These are phyloP conservation scores for Littorina saxatilis DNA, from an alignment of 1,140 invertebrate genomes.

Conservation along the genomic window DNA sequence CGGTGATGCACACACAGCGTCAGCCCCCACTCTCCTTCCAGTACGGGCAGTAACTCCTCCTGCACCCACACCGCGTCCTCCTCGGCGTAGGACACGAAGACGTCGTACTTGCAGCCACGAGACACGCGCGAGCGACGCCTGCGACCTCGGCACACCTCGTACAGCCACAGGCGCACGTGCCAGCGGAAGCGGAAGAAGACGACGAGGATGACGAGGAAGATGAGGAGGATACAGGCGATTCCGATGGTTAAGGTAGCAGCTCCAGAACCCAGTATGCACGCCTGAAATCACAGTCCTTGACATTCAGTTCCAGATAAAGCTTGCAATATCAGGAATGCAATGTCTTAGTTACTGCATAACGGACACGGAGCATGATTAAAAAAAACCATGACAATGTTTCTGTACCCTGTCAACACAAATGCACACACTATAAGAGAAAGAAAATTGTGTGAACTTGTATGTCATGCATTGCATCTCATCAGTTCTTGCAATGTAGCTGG, in stretches of 20 bases:
- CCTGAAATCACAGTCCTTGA: background rate
- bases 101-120: conserved; percentile 42
- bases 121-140: background rate
- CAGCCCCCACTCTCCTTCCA: conserved; percentile 40
- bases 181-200: conserved; percentile 21
- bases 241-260: background rate
- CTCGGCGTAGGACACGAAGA: conserved; percentile 48
- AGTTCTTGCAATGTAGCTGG: too few relatives aligned
- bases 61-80: conserved; percentile 45
- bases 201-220: background rate
- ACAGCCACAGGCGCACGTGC: conserved; percentile 17
- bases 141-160: background rate
- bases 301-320: background rate
- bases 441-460: too few relatives aligned
- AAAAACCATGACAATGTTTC: too few relatives aligned
- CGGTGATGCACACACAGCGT: conserved; percentile 59
- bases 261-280: background rate
- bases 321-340: too few relatives aligned
- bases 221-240: background rate
- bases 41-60: conserved; percentile 31
- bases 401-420: too few relatives aligned
- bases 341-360: too few relatives aligned
- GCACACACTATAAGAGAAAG: too few relatives aligned
- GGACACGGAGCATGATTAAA: too few relatives aligned
- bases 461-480: background rate